Evolutionary conservation across 1,140 invertebrate species (phyloP).

Genomic region (Cherax quadricarinatus): DNA sequence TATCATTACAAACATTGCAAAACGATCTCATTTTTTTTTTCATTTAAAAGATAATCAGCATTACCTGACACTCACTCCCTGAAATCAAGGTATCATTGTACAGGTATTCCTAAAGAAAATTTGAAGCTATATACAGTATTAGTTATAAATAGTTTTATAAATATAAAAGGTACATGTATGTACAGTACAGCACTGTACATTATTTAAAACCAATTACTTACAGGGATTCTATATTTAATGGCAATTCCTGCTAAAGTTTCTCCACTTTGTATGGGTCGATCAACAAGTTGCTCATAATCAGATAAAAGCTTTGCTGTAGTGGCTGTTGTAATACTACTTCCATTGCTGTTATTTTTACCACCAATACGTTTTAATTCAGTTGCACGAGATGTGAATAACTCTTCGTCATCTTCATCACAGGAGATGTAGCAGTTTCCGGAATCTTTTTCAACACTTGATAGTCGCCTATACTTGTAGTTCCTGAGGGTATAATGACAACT

Average conservation of each 20-base stretch:
- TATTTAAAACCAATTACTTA: background rate
- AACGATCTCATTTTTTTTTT: no score
- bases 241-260: slow-evolving; percentile 42
- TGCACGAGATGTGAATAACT: slow-evolving; percentile 35
- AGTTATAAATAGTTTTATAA: no score
- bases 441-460: slow-evolving; percentile 51
- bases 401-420: slow-evolving; percentile 60
- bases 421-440: slow-evolving; percentile 46
- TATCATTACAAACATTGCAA: no score
- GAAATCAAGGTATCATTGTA: no score
- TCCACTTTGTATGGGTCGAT: slow-evolving; percentile 43
- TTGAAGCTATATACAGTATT: no score
- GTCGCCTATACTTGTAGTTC: slow-evolving; percentile 53
- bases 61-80: no score
- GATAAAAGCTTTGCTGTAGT: slow-evolving; percentile 2
- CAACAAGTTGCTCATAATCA: slow-evolving; percentile 45
- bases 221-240: slow-evolving; percentile 45
- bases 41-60: no score
- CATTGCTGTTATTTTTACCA: slow-evolving; percentile 10
- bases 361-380: slow-evolving; percentile 38
- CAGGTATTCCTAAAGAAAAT: no score
- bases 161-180: no score
- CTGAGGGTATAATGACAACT: slow-evolving; percentile 2
- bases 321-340: background rate
- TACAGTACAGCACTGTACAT: no score